Base-by-base conservation (phyloP, 2,113 vertebrate genomes). In the Nycticorax nycticorax region DNA sequence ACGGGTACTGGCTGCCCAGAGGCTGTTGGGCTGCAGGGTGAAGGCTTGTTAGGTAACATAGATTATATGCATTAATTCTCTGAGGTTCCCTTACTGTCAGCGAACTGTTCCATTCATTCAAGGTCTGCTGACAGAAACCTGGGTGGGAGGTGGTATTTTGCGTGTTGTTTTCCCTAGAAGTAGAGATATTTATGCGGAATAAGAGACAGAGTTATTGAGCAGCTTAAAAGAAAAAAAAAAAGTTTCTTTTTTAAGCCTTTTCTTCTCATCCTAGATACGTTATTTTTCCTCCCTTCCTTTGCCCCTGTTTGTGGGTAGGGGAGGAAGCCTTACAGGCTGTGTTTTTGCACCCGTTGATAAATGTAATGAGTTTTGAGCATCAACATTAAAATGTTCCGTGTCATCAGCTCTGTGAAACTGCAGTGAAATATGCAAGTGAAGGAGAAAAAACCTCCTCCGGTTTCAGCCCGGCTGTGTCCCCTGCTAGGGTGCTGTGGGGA, bases 341-440 rank as follows among this genome's bases (percentile, higher is more conserved):
- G 81, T 22, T 92, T 87, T 96, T 92, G 78, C 18, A 20, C 57
- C 93, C 96, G 81, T 96, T 97, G 96, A 98, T 97, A 97, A 96
- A 95, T 60, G 92, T 94, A 96, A 94, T 89, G 94, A 97, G 96
- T 97, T 96, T 78, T 81, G 87, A 97, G 93, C 95, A 92, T 96
- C 90, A 94, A 95, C 94, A 89, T 97, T 88, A 96, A 97, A 92
- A 97, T 41, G 89, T 96, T 96, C 89, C 6, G 3, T 92, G 97
- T 96, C 50, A 47, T 96, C 97, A 97, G 97, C 96, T 96, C 85
- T 89, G 97, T 71, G 95, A 93, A 96, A 92, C 93, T 93, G 96
- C 93, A 91, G 92, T 76, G 75, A 94, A 92, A 94, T 84, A 83
- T 74, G 85, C 87, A 97, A 96, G 94, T 33, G 68, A 93, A 84